Base-by-base conservation (phyloP, 2,888 invertebrate genomes). In the Orthosia cruda region DNA sequence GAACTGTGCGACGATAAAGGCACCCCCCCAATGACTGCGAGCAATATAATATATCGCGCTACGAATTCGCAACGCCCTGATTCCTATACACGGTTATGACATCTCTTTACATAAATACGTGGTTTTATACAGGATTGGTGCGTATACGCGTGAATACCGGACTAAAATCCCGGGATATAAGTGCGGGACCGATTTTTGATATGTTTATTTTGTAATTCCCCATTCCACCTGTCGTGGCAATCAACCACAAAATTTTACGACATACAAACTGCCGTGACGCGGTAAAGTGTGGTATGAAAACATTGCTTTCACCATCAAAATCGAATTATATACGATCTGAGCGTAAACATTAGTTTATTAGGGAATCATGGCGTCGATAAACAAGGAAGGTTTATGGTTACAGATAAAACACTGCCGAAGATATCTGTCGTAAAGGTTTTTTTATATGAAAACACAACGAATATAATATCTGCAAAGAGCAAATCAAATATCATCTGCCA, bases 21-120 rank as follows among this genome's bases (percentile, higher is more conserved):
- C 87, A 91, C 93, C 93, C 66, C 81, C 87, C 74, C 85, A 83
- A 84, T 83, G 82, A 89, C 80, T 72, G 77, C 54, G 68, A 59
- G 75, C 74, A 54, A 79, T 84, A 80, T 80, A 75, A 59, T 75
- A 87, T 88, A 86, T 89, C 89, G 90, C 90, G 89, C 87, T 88
- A 91, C 90, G 86, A 91, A 92, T 91, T 89, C 90, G 90, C 84
- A 85, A 90, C 90, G 89, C 91, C 84, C 89, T 85, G 89, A 90
- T 91, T 91, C 88, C 76, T 84, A 80, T 88, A 87, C 80, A 66
- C 83, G 79, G 79, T 86, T 85, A 85, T 87, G 81, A 87, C 81
- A 82, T 71, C 62, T 81, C 76, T 87, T 88, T 84, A 87, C 85
- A 81, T 85, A 83, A 85, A 89, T 83, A 88, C 85, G 81, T 83